phyloP scores from a whole-genome alignment of 2,888 invertebrate genomes.

The Latheticus oryzae region DNA sequence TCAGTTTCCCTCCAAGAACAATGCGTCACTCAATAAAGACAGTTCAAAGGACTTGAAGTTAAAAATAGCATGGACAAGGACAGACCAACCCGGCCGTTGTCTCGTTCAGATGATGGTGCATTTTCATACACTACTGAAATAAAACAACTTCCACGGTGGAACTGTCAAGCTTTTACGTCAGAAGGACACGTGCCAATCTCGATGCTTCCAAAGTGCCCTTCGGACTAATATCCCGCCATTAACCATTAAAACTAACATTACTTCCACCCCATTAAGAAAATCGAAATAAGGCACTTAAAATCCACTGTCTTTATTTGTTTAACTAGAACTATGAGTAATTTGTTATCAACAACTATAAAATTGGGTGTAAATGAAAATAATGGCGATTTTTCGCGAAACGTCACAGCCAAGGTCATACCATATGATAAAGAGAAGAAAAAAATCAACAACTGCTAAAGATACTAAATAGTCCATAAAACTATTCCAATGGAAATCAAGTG shows the following conservation, averaged over 20 bases:
- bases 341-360: too few species aligned
- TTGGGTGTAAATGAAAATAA: constrained; percentile 9
- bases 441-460: too few species aligned
- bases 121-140: constrained; percentile 16
- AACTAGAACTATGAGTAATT: too few species aligned
- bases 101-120: constrained; percentile 31
- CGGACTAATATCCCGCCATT: background rate
- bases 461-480: too few species aligned
- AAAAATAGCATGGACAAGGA: constrained; percentile 37
- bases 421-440: too few species aligned
- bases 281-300: background rate
- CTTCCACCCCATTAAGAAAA: background rate
- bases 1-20: constrained; percentile 30
- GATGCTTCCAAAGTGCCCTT: constrained; percentile 13
- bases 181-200: constrained; percentile 29
- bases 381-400: constrained; percentile 6
- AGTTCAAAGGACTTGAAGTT: constrained; percentile 37
- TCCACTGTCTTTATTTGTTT: background rate
- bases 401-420: too few species aligned
- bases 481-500: background rate
- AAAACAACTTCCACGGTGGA: constrained; percentile 6
- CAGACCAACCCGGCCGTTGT: constrained; percentile 22
- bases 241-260: background rate
- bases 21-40: constrained; percentile 15
- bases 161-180: constrained; percentile 20